Evolutionary conservation across 2,888 invertebrate genomes (phyloP).

Genomic region (Limnephilus rhombicus): DNA sequence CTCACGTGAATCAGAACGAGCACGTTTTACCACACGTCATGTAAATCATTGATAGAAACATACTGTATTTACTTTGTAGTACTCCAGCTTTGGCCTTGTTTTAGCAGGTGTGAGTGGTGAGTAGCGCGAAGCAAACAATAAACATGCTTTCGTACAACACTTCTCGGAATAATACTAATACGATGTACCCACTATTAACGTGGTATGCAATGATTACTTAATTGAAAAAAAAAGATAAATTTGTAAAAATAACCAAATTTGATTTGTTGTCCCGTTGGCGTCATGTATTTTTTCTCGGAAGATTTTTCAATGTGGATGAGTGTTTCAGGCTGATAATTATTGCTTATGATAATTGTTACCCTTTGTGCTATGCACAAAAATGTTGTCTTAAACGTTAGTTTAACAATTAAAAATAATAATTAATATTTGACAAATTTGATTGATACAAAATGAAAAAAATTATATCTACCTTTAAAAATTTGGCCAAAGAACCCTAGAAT

Average conservation of each 20-base stretch:
- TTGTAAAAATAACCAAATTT: neutral
- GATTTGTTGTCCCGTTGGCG: no score
- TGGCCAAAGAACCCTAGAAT: neutral
- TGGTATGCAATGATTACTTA: neutral
- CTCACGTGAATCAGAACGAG: conserved; percentile 1
- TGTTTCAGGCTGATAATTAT: no score
- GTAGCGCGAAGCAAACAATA: neutral
- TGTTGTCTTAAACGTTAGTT: no score
- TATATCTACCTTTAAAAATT: neutral
- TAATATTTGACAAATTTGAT: no score
- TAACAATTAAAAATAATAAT: no score
- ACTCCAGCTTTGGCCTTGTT: conserved; percentile 18
- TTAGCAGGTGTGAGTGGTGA: neutral
- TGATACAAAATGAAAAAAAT: neutral
- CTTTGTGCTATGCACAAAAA: no score
- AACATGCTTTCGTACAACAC: neutral
- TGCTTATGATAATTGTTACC: no score
- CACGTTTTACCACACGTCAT: neutral
- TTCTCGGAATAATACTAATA: neutral
- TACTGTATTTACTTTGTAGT: conserved; percentile 31
- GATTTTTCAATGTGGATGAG: no score
- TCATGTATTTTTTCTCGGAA: no score
- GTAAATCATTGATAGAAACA: conserved; percentile 26
- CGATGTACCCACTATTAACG: neutral
- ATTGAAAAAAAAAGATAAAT: neutral